These are phyloP conservation scores for Trissolcus brochymenae DNA, from an alignment of 2,888 invertebrate genomes.

Conservation along the genomic window DNA sequence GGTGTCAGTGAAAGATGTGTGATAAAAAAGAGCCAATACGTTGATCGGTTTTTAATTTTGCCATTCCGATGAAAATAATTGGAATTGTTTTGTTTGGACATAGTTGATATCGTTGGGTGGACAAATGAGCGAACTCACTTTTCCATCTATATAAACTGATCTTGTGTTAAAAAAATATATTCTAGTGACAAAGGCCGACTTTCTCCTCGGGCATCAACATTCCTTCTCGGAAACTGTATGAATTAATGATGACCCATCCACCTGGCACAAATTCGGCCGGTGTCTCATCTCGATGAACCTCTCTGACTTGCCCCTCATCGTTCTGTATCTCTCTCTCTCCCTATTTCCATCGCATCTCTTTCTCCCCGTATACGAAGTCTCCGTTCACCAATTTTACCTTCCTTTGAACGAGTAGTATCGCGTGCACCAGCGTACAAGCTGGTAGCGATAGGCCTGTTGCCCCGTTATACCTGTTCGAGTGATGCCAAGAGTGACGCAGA, in stretches of 20 bases:
- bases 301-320: slow-evolving; percentile 20
- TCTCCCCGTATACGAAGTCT: slow-evolving; percentile 32
- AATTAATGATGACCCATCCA: slow-evolving; percentile 40
- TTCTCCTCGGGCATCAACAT: slow-evolving; percentile 35
- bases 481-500: slow-evolving; percentile 40
- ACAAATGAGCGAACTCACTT: slow-evolving; percentile 3
- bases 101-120: too few relatives aligned
- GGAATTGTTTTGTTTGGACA: not conserved
- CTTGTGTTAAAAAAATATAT: slow-evolving; percentile 17
- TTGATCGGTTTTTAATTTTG: too few relatives aligned
- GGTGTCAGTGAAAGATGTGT: too few relatives aligned
- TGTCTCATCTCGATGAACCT: slow-evolving; percentile 47
- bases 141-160: slow-evolving; percentile 2
- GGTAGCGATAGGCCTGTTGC: slow-evolving; percentile 40
- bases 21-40: too few relatives aligned
- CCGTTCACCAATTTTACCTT: slow-evolving; percentile 57
- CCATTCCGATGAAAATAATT: too few relatives aligned
- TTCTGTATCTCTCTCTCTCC: too few relatives aligned
- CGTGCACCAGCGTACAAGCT: slow-evolving; percentile 56
- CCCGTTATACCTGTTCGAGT: slow-evolving; percentile 14
- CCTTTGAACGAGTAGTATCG: slow-evolving; percentile 49
- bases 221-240: slow-evolving; percentile 31
- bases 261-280: slow-evolving; percentile 46
- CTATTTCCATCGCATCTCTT: slow-evolving; percentile 10
- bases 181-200: slow-evolving; percentile 25